phyloP scores from a whole-genome alignment of 2,113 vertebrate genomes.

The Oplegnathus fasciatus region DNA sequence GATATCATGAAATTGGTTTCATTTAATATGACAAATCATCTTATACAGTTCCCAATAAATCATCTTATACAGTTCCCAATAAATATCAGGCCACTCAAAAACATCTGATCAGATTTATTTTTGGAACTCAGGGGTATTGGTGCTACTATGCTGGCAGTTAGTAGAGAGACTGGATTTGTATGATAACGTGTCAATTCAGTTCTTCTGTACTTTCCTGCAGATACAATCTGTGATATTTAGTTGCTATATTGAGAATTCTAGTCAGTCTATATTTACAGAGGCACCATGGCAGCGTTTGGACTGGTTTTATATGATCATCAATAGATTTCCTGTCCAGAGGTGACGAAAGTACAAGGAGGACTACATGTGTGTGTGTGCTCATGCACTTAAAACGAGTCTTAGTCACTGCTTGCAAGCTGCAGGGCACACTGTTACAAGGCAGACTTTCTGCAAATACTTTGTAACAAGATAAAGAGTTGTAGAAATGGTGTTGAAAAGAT shows the following conservation, averaged over 20 bases:
- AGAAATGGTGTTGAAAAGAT: neutral
- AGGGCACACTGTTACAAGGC: too few relatives aligned
- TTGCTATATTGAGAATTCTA: neutral
- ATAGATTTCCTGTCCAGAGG: neutral
- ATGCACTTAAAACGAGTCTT: neutral
- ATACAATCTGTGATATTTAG: conserved; percentile 12
- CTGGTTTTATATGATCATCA: neutral
- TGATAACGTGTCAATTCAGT: neutral
- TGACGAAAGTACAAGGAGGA: too few relatives aligned
- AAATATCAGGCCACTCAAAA: conserved; percentile 3
- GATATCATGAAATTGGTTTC: conserved; percentile 1
- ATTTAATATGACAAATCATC: conserved; percentile 30
- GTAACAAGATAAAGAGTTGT: neutral
- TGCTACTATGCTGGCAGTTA: neutral
- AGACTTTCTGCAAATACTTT: conserved; percentile 1
- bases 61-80: neutral
- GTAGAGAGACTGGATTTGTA: conserved; percentile 7
- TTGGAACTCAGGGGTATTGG: neutral
- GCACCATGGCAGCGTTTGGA: neutral
- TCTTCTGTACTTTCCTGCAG: neutral
- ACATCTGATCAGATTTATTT: conserved; percentile 12
- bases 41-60: conserved; percentile 24
- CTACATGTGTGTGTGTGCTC: neutral
- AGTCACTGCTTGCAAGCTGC: too few relatives aligned
- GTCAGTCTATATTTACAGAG: neutral